Conservation (phyloP, 2,888 invertebrate species). For the Pollenia griseotomentosa region DNA sequence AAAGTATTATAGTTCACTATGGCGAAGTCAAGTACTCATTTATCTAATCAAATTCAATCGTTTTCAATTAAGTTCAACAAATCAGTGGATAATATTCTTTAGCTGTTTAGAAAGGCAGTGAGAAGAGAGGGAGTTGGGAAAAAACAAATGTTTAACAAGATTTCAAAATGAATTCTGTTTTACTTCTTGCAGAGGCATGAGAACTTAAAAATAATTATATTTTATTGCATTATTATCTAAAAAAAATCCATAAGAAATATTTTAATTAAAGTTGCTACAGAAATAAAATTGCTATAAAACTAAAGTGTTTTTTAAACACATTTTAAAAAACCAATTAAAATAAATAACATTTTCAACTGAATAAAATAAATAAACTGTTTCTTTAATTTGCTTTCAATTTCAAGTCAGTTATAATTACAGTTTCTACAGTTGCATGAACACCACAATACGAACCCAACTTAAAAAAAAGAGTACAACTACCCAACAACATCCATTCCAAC, state of each 20-base stretch:
- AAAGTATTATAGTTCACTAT: slow-evolving; percentile 18
- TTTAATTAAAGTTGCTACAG: neutral
- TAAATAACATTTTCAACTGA: neutral
- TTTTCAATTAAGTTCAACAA: slow-evolving; percentile 65
- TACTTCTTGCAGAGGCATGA: neutral
- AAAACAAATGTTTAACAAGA: neutral
- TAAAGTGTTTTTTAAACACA: neutral
- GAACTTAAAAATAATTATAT: neutral
- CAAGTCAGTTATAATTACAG: slow-evolving; percentile 16
- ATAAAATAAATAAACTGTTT: neutral
- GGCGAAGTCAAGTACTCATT: slow-evolving; percentile 30
- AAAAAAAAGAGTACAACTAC: neutral
- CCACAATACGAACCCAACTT: neutral
- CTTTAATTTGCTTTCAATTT: slow-evolving; percentile 20
- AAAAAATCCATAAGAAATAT: no score
- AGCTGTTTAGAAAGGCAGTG: neutral
- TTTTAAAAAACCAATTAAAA: neutral
- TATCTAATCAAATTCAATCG: slow-evolving; percentile 70
- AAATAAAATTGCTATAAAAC: neutral
- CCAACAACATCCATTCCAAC: neutral
- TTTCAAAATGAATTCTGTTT: neutral
- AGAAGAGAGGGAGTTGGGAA: neutral
- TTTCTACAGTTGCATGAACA: slow-evolving; percentile 1
- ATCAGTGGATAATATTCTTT: slow-evolving; percentile 49
- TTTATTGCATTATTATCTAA: no score